Conservation (phyloP, 2,888 invertebrate genomes). For the Noctua janthe region DNA sequence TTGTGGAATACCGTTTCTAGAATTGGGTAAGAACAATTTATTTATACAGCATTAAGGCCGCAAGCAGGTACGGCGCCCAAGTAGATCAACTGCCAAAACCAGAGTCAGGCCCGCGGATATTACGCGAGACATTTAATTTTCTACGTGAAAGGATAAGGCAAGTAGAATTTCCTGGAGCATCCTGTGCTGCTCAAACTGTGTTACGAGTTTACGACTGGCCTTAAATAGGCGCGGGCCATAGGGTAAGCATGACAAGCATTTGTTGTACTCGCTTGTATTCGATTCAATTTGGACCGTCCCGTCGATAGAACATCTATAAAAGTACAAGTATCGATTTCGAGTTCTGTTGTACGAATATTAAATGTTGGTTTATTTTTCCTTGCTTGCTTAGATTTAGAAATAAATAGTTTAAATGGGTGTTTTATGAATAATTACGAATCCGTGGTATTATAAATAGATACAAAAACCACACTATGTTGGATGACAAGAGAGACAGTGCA, state of each 20-base stretch:
- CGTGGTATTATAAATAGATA: not conserved
- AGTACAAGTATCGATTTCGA: conserved; percentile 55
- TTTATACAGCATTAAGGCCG: conserved; percentile 67
- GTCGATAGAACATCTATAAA: conserved; percentile 50
- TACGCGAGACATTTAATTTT: conserved; percentile 90
- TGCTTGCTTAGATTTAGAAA: conserved; percentile 5
- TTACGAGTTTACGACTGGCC: conserved; percentile 80
- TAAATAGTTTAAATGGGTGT: too few relatives aligned
- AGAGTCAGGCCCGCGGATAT: conserved; percentile 84
- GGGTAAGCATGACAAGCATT: conserved; percentile 68
- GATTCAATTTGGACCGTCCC: conserved; percentile 57
- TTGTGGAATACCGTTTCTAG: conserved; percentile 44
- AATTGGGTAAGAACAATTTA: conserved; percentile 65
- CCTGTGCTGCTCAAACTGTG: conserved; percentile 83
- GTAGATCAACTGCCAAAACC: conserved; percentile 88
- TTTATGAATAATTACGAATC: too few relatives aligned
- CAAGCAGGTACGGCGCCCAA: conserved; percentile 69
- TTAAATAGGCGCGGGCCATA: conserved; percentile 75
- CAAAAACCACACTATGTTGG: not conserved
- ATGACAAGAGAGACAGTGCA: too few relatives aligned
- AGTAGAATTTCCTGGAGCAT: conserved; percentile 84
- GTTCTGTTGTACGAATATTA: conserved; percentile 38
- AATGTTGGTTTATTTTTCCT: conserved; percentile 15
- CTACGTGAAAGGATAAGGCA: conserved; percentile 90
- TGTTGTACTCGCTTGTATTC: conserved; percentile 61